phyloP scores from a whole-genome alignment of 2,888 invertebrate genomes.

The Slavum lentiscoides region DNA sequence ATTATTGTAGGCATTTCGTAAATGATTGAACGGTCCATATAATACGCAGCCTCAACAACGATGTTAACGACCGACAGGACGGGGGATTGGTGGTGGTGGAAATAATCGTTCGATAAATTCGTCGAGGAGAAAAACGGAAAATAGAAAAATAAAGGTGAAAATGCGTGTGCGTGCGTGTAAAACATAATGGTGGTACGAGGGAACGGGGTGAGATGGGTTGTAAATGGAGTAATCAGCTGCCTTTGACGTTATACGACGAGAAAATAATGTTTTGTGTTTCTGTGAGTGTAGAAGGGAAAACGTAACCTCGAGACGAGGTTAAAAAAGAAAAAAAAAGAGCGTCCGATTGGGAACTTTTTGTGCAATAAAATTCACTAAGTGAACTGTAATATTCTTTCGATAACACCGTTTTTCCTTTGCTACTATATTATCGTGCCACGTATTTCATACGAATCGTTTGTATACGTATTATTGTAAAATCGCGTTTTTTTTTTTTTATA shows the following conservation, averaged over 20 bases:
- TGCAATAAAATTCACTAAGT: conserved; percentile 22
- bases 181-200: conserved; percentile 12
- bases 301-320: neutral
- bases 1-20: neutral
- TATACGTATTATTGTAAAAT: neutral
- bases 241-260: conserved; percentile 28
- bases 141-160: conserved; percentile 16
- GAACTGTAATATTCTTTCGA: conserved; percentile 13
- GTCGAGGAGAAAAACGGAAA: neutral
- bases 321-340: conserved; percentile 11
- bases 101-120: conserved; percentile 23
- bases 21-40: conserved; percentile 3
- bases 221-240: conserved; percentile 44
- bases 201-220: conserved; percentile 12
- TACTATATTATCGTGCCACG: neutral
- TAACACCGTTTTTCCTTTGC: neutral
- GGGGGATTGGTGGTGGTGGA: neutral
- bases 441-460: neutral
- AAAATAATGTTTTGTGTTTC: conserved; percentile 34
- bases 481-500: too few species aligned
- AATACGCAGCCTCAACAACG: neutral
- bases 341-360: conserved; percentile 7
- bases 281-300: conserved; percentile 7
- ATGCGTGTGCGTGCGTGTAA: conserved; percentile 21
- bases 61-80: neutral